A percentile compares a stretch with the other conserved stretches of the same genome.
Conservation (phyloP, 2,888 invertebrate genomes). For the Gastrophysa polygoni region DNA sequence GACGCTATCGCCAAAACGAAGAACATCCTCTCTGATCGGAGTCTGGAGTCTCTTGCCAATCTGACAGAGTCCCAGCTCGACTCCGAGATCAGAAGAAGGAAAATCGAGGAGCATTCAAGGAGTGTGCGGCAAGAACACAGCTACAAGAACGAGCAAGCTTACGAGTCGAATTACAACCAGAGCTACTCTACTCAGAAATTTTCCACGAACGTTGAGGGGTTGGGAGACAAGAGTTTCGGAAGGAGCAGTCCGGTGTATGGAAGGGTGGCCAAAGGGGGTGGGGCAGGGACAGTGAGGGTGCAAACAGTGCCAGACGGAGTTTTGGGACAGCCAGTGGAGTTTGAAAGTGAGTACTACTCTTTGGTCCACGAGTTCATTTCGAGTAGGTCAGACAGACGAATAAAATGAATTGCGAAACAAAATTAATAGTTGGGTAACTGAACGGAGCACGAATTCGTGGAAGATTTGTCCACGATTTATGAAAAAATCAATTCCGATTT, state of each 20-base stretch:
- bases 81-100: slow-evolving; percentile 51
- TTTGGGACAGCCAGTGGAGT: slow-evolving; percentile 91
- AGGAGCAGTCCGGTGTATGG: slow-evolving; percentile 43
- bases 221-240: slow-evolving; percentile 34
- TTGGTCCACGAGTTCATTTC: no score
- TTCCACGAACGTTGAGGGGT: slow-evolving; percentile 35
- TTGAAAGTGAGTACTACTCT: slow-evolving; percentile 79
- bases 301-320: slow-evolving; percentile 85
- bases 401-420: no score
- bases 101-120: slow-evolving; percentile 51
- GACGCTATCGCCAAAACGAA: slow-evolving; percentile 82
- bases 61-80: slow-evolving; percentile 67
- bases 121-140: slow-evolving; percentile 7
- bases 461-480: no score
- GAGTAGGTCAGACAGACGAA: no score
- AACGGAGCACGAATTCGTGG: no score
- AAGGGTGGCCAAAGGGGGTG: slow-evolving; percentile 66
- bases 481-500: no score
- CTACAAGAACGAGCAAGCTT: slow-evolving; percentile 37
- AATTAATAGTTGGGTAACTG: no score
- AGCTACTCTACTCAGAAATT: slow-evolving; percentile 50
- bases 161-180: slow-evolving; percentile 43
- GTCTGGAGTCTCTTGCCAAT: slow-evolving; percentile 73
- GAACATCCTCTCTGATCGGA: slow-evolving; percentile 72
- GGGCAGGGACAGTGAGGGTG: slow-evolving; percentile 85